phyloP scores from a whole-genome alignment of 1,140 invertebrate species.

The Eumaeus atala region DNA sequence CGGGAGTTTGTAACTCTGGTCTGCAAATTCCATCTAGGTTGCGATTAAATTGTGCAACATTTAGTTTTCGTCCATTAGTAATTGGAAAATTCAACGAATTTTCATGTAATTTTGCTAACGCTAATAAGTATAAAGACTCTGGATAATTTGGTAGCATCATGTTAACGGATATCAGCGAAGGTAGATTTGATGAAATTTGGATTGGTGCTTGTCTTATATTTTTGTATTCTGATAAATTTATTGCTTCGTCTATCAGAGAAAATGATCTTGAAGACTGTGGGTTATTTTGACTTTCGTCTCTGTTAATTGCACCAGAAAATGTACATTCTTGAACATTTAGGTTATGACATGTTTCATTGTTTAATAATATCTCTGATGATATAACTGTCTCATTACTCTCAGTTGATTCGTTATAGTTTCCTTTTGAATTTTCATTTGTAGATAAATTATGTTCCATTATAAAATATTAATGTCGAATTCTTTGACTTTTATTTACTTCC shows the following conservation, averaged over 20 bases:
- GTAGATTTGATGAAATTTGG: slow-evolving; percentile 21
- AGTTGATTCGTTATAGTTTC: no score
- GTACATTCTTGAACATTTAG: no score
- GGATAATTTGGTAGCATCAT: slow-evolving; percentile 26
- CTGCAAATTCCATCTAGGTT: not conserved
- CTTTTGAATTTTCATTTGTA: slow-evolving; percentile 2
- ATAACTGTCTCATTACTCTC: no score
- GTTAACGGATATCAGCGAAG: slow-evolving; percentile 27
- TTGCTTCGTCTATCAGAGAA: not conserved
- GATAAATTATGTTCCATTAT: slow-evolving; percentile 20
- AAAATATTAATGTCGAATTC: slow-evolving; percentile 11
- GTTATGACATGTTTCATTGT: no score
- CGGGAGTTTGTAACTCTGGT: slow-evolving; percentile 45
- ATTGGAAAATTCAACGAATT: slow-evolving; percentile 33
- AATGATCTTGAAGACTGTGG: not conserved
- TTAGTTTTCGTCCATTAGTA: slow-evolving; percentile 17
- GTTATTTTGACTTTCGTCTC: not conserved
- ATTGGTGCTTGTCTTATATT: not conserved
- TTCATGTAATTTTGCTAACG: slow-evolving; percentile 48
- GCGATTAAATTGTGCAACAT: not conserved
- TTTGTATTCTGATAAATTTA: not conserved
- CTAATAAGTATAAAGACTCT: slow-evolving; percentile 45
- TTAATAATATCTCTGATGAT: not conserved
- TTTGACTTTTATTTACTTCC: no score
- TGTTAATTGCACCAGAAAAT: not conserved